Conservation (phyloP, 2,797 vertebrate species). For the Manis crassicaudata region DNA sequence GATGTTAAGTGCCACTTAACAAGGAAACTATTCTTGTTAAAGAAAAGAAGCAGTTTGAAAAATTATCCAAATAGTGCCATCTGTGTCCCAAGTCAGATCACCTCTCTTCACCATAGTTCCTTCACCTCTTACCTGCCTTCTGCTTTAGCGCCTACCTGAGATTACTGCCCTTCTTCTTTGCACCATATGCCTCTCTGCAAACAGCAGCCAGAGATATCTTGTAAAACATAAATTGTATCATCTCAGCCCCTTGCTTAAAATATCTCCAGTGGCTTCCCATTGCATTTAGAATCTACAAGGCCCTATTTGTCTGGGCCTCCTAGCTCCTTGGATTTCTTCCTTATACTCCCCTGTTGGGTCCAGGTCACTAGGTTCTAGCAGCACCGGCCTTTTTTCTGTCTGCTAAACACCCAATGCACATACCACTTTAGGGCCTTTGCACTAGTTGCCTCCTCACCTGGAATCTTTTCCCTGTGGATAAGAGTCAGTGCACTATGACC, state of each 20-base stretch:
- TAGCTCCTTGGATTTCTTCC: background rate
- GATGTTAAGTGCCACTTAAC: background rate
- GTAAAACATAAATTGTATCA: background rate
- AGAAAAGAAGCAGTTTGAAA: background rate
- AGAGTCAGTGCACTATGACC: background rate
- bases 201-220: background rate
- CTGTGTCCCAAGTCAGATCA: background rate
- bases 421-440: background rate
- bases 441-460: background rate
- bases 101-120: background rate
- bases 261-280: background rate
- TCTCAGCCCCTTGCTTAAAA: background rate
- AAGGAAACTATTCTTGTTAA: background rate
- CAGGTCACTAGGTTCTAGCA: background rate
- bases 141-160: background rate
- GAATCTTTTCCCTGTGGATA: background rate
- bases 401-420: background rate
- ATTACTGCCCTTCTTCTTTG: background rate
- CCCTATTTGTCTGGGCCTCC: background rate
- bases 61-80: background rate
- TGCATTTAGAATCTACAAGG: background rate
- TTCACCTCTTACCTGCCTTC: background rate
- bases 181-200: background rate
- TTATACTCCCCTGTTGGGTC: background rate
- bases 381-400: background rate